phyloP scores from a whole-genome alignment of 2,113 vertebrate genomes.

The Narcine bancroftii region DNA sequence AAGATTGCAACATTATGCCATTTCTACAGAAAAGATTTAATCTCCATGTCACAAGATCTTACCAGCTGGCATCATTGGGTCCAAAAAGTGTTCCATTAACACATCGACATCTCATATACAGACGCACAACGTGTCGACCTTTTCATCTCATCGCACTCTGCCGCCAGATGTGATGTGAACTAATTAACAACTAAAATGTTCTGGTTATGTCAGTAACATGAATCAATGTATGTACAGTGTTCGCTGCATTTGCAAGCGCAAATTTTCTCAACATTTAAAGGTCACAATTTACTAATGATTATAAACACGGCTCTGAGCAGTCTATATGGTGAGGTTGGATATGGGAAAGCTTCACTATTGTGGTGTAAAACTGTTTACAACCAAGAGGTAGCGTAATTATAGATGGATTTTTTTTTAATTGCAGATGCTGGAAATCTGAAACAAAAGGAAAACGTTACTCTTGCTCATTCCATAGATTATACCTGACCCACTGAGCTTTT shows the following conservation, averaged over 20 bases:
- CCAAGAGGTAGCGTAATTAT: no score
- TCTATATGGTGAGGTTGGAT: background rate
- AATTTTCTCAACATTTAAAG: background rate
- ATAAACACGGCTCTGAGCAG: background rate
- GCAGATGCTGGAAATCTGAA: no score
- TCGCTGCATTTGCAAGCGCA: background rate
- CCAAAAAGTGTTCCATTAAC: slow-evolving; percentile 19
- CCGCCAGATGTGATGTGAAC: background rate
- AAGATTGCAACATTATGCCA: no score
- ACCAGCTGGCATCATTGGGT: background rate
- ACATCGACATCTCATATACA: background rate
- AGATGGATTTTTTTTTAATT: no score
- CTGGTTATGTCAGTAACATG: background rate
- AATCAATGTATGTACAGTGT: background rate
- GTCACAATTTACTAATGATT: background rate
- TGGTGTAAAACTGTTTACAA: background rate
- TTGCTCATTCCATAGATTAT: no score
- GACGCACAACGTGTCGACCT: background rate
- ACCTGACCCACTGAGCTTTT: no score
- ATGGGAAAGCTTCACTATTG: background rate
- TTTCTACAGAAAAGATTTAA: background rate
- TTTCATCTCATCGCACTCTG: background rate
- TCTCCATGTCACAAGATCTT: background rate
- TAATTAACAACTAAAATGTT: background rate
- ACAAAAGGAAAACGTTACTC: no score